Evolutionary conservation across 2,113 vertebrate genomes (phyloP).

Genomic region (Leucopsar rothschildi): DNA sequence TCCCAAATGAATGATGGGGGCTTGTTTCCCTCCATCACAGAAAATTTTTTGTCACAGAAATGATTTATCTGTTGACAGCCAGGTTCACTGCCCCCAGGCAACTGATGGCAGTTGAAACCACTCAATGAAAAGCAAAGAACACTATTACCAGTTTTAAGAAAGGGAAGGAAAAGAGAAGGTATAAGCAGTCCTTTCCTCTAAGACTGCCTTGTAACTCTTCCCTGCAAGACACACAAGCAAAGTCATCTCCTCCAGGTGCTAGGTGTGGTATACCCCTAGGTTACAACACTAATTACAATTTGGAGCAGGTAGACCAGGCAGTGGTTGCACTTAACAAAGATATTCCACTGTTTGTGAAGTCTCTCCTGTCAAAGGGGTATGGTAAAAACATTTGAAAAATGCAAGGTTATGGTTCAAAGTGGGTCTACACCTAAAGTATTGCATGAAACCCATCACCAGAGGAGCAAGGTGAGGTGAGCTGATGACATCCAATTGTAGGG

Average conservation of each 20-base stretch:
- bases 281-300: neutral
- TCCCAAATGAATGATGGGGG: conserved; percentile 7
- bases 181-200: neutral
- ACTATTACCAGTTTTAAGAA: neutral
- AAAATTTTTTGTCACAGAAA: neutral
- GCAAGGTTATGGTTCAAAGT: neutral
- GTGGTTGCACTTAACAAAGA: neutral
- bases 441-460: neutral
- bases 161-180: neutral
- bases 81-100: conserved; percentile 24
- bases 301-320: neutral
- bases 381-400: neutral
- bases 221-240: neutral
- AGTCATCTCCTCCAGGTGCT: neutral
- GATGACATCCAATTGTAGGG: neutral
- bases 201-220: neutral
- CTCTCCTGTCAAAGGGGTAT: neutral
- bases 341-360: neutral
- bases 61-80: conserved; percentile 52
- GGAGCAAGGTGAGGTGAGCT: neutral
- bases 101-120: conserved; percentile 6
- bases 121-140: conserved; percentile 4
- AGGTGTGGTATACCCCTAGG: neutral
- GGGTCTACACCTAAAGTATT: neutral
- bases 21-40: neutral